Conservation (phyloP, 2,888 invertebrate genomes). For the Ormyrus rosae region DNA sequence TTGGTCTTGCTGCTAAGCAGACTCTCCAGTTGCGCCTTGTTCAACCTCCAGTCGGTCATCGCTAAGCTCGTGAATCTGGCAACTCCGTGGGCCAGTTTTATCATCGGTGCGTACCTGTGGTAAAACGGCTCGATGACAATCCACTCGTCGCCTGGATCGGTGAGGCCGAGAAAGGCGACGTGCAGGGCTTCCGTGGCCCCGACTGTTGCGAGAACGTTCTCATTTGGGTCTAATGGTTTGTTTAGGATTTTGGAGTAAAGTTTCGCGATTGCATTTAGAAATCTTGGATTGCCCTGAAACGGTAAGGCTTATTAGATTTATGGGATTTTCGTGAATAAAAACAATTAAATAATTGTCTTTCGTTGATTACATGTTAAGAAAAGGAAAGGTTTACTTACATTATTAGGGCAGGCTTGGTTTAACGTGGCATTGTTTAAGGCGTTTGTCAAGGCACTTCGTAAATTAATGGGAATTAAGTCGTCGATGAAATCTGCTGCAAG, state of each 20-base stretch:
- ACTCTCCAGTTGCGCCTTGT: too few relatives aligned
- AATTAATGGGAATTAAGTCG: neutral
- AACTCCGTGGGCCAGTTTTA: neutral
- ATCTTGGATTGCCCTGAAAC: neutral
- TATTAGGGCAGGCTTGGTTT: neutral
- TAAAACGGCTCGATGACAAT: constrained; percentile 13
- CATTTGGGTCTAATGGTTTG: neutral
- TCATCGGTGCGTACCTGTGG: neutral
- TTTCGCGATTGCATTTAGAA: neutral
- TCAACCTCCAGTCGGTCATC: neutral
- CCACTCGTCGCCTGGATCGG: neutral
- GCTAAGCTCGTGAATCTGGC: neutral
- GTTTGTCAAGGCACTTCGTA: neutral
- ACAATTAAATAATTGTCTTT: neutral
- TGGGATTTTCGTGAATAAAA: neutral
- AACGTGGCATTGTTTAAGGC: neutral
- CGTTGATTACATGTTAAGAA: neutral
- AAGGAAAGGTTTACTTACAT: neutral
- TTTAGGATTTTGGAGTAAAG: constrained; percentile 5
- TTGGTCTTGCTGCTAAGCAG: constrained; percentile 91
- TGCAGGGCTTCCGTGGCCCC: neutral
- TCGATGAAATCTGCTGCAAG: neutral
- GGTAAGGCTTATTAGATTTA: neutral
- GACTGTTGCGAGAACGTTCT: neutral
- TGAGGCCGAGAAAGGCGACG: neutral